Percentiles rank a stretch among this genome's conserved stretches.
phyloP scores from a whole-genome alignment of 2,888 invertebrate genomes.

The Trissolcus brochymenae region DNA sequence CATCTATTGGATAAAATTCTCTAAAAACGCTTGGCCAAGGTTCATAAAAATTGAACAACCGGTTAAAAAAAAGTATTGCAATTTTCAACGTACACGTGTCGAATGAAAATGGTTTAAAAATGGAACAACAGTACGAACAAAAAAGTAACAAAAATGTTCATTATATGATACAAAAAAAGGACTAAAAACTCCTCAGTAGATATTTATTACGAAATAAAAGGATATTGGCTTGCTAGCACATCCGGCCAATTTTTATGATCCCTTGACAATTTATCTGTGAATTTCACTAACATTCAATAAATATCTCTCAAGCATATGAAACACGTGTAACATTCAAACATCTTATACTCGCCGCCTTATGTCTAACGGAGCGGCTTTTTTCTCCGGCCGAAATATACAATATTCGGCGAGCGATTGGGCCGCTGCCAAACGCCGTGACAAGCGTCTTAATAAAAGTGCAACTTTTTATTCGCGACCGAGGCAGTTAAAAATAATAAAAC shows the following conservation, averaged over 20 bases:
- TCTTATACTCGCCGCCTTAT: constrained; percentile 6
- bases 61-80: no score
- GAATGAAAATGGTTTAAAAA: no score
- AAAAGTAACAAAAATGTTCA: no score
- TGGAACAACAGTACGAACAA: no score
- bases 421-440: constrained; percentile 41
- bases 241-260: background rate
- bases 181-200: no score
- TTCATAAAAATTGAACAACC: no score
- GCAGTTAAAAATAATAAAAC: constrained; percentile 37
- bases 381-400: constrained; percentile 28
- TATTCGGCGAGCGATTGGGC: constrained; percentile 36
- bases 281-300: constrained; percentile 34
- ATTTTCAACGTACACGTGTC: no score
- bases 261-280: constrained; percentile 11
- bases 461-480: constrained; percentile 13
- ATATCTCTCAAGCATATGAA: constrained; percentile 19
- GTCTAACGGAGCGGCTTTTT: constrained; percentile 12
- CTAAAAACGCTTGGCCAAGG: no score
- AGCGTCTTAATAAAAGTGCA: constrained; percentile 43
- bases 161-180: no score
- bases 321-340: constrained; percentile 25
- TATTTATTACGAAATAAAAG: no score
- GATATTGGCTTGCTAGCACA: no score
- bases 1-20: no score